Evolutionary conservation across 2,113 vertebrate species (phyloP).

Genomic region (Ovis canadensis): DNA sequence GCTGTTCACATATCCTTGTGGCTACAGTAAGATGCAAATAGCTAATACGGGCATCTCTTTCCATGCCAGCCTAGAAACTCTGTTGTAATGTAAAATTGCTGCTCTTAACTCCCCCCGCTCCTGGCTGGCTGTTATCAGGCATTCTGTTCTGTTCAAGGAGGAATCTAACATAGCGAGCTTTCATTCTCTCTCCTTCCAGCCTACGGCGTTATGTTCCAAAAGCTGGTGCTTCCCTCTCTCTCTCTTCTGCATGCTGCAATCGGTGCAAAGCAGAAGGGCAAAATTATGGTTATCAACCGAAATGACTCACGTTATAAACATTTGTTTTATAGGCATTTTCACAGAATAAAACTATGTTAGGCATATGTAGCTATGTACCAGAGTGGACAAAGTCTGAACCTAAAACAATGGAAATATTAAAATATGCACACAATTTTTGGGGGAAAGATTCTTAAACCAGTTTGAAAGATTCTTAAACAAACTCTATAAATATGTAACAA

Average conservation of each 20-base stretch:
- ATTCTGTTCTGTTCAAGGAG: constrained; percentile 33
- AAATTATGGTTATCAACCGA: constrained; percentile 29
- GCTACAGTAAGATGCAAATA: constrained; percentile 66
- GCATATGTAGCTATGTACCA: not conserved
- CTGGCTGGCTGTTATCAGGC: constrained; percentile 27
- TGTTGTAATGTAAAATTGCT: constrained; percentile 41
- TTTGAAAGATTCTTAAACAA: not conserved
- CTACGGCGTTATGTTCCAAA: not conserved
- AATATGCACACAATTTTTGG: not conserved
- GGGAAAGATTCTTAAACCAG: not conserved
- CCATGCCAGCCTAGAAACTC: constrained; percentile 49
- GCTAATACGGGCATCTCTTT: constrained; percentile 62
- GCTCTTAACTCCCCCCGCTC: constrained; percentile 35
- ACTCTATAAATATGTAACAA: not conserved
- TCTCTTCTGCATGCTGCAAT: not conserved
- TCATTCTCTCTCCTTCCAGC: constrained; percentile 1
- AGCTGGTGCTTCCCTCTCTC: not conserved
- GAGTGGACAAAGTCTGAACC: not conserved
- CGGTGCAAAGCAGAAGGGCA: constrained; percentile 28
- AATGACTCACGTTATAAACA: constrained; percentile 1
- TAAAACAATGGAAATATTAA: constrained; percentile 12
- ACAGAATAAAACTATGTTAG: not conserved
- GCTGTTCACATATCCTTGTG: constrained; percentile 70
- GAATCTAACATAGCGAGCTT: not conserved
- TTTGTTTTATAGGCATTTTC: not conserved